phyloP scores from a whole-genome alignment of 2,797 vertebrate genomes.

The Podarcis siculus region DNA sequence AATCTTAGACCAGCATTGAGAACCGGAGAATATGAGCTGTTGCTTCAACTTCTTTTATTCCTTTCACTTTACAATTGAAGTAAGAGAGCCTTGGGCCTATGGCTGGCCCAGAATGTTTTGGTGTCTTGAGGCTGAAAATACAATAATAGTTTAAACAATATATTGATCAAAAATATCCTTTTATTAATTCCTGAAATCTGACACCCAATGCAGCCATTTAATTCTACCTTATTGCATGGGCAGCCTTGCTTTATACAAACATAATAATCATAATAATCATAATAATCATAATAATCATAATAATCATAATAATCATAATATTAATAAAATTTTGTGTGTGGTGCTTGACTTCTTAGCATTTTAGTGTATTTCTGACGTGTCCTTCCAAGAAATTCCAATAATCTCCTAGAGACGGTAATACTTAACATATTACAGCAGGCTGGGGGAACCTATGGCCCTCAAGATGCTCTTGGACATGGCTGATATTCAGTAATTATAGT shows the following conservation, averaged over 20 bases:
- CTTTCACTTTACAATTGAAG: background rate
- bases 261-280: too few species aligned
- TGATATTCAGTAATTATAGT: too few species aligned
- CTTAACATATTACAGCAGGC: too few species aligned
- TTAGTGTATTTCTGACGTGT: background rate
- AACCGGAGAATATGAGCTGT: background rate
- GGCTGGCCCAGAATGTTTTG: background rate
- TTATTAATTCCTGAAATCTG: background rate
- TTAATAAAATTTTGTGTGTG: background rate
- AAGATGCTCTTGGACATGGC: too few species aligned
- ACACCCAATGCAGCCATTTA: background rate
- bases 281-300: too few species aligned
- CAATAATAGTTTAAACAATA: background rate
- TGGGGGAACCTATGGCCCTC: too few species aligned
- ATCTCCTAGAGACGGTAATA: too few species aligned
- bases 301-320: too few species aligned
- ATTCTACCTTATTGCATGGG: background rate
- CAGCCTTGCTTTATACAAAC: background rate
- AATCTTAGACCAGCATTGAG: background rate
- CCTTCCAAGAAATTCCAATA: background rate
- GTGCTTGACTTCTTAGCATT: background rate
- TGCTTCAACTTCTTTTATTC: background rate
- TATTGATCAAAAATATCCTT: background rate
- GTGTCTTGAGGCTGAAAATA: background rate
- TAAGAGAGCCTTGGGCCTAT: background rate